Evolutionary conservation across 2,888 invertebrate genomes (phyloP).

Genomic region (Drosophila aldrichi): DNA sequence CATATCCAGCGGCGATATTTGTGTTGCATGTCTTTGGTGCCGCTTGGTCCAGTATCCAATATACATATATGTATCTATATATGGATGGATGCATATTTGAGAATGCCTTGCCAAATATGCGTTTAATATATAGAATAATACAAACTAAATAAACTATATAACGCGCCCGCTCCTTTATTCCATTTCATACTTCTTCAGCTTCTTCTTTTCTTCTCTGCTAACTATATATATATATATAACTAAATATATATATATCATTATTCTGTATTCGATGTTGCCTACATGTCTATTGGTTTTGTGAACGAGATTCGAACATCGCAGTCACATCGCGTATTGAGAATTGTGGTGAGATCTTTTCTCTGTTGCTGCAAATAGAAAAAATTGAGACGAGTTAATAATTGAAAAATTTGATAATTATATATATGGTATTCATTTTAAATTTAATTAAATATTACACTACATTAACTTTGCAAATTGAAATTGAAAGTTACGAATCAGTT

Average conservation of each 20-base stretch:
- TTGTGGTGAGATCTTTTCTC: conserved; percentile 89
- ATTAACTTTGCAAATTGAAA: too few species aligned
- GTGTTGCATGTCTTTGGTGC: conserved; percentile 68
- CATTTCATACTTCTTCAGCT: conserved; percentile 1
- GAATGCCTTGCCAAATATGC: conserved; percentile 4
- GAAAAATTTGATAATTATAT: too few species aligned
- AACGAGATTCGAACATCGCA: conserved; percentile 92
- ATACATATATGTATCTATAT: conserved; percentile 23
- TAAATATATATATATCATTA: conserved; percentile 11
- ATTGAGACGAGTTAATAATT: not conserved
- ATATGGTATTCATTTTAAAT: too few species aligned
- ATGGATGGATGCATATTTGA: conserved; percentile 18
- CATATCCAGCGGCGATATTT: conserved; percentile 38
- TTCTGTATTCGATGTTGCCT: conserved; percentile 56
- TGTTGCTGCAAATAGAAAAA: conserved; percentile 85
- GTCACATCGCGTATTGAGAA: conserved; percentile 93
- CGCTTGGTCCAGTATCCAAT: conserved; percentile 54
- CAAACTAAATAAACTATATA: conserved; percentile 76
- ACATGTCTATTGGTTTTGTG: conserved; percentile 85
- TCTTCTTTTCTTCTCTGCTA: conserved; percentile 9
- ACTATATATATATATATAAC: conserved; percentile 14
- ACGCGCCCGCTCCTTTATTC: conserved; percentile 40
- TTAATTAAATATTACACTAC: too few species aligned
- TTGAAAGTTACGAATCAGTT: too few species aligned
- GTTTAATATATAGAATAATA: conserved; percentile 44